These are phyloP conservation scores for Polypedilum pembai DNA, from an alignment of 1,140 invertebrate species.

Conservation along the genomic window DNA sequence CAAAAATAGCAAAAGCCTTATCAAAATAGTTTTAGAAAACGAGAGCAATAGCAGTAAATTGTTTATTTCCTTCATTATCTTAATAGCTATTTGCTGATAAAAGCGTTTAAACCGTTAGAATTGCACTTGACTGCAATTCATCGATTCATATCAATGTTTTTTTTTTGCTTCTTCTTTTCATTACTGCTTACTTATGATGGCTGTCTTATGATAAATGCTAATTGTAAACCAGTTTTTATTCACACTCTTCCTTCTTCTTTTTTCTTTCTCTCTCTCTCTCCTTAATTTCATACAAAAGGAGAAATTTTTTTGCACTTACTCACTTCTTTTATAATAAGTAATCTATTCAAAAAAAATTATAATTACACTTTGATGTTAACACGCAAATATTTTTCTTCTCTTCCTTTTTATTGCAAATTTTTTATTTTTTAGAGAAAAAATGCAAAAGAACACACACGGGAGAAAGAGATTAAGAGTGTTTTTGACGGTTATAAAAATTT, in stretches of 20 bases:
- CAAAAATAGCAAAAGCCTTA: too few relatives aligned
- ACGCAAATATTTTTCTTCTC: too few relatives aligned
- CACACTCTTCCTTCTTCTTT: background rate
- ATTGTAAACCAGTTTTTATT: conserved; percentile 10
- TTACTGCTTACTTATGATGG: background rate
- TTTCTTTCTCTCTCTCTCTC: too few relatives aligned
- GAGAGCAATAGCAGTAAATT: background rate
- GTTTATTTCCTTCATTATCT: background rate
- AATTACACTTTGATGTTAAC: background rate
- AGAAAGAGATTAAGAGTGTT: too few relatives aligned
- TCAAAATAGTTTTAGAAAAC: too few relatives aligned
- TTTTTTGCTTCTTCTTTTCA: background rate
- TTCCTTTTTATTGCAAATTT: too few relatives aligned
- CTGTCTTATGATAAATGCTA: background rate
- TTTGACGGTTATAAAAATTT: background rate
- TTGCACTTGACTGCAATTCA: background rate
- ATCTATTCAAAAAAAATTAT: background rate
- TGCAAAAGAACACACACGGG: too few relatives aligned
- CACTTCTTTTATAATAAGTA: background rate
- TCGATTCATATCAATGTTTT: background rate
- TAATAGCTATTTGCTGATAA: background rate
- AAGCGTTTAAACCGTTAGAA: background rate
- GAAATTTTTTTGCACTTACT: background rate
- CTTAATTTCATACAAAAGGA: too few relatives aligned
- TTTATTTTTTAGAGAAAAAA: too few relatives aligned